phyloP scores from a whole-genome alignment of 2,113 vertebrate genomes.

The Oncorhynchus clarkii region DNA sequence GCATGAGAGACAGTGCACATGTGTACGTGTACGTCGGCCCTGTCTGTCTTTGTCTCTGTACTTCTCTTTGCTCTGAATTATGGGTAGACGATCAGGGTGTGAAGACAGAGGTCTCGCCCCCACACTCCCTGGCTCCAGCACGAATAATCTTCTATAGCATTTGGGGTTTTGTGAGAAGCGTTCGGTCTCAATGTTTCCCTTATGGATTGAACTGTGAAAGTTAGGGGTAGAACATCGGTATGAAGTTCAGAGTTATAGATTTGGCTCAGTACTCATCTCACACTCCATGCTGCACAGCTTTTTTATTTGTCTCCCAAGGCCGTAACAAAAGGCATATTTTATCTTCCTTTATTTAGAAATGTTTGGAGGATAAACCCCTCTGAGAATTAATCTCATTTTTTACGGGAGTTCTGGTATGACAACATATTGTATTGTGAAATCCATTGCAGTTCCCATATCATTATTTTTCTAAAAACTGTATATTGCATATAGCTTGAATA shows the following conservation, averaged over 20 bases:
- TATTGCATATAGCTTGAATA: neutral
- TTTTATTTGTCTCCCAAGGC: slow-evolving; percentile 28
- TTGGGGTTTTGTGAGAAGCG: slow-evolving; percentile 19
- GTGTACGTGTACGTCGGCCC: neutral
- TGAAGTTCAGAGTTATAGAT: slow-evolving; percentile 23
- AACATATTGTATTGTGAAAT: neutral
- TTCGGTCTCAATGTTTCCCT: slow-evolving; percentile 15
- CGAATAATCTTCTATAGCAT: neutral
- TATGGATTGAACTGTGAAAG: slow-evolving; percentile 19
- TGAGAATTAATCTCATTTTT: neutral
- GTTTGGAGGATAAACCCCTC: neutral
- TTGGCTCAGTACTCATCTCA: slow-evolving; percentile 1
- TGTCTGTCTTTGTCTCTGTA: neutral
- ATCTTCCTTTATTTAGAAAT: slow-evolving; percentile 1
- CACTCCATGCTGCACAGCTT: slow-evolving; percentile 3
- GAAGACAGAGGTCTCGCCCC: slow-evolving; percentile 18
- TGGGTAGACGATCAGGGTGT: slow-evolving; percentile 28
- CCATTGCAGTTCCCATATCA: neutral
- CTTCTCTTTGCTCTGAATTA: neutral
- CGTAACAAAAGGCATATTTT: slow-evolving; percentile 19
- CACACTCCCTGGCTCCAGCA: slow-evolving; percentile 9
- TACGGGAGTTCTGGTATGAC: neutral
- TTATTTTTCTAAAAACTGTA: neutral
- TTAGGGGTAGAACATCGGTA: slow-evolving; percentile 9
- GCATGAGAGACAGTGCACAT: no score